Evolutionary conservation across 2,888 invertebrate genomes (phyloP).

Genomic region (Cetonia aurata): DNA sequence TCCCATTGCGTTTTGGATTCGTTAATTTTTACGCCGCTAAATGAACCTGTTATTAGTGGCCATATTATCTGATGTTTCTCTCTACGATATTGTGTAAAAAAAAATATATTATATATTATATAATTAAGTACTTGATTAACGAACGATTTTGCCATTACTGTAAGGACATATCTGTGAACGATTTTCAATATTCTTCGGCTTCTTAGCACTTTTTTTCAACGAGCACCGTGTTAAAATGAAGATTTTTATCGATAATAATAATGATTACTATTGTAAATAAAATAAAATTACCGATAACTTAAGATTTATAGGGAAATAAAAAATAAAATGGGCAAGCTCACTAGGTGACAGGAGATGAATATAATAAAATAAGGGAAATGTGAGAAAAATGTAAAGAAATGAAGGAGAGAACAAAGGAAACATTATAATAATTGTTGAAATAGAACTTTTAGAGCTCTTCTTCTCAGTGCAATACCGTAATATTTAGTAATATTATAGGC

Average conservation of each 20-base stretch:
- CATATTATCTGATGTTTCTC: background rate
- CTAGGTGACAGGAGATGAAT: constrained; percentile 54
- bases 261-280: constrained; percentile 41
- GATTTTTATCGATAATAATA: constrained; percentile 31
- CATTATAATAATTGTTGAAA: constrained; percentile 45
- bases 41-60: constrained; percentile 6
- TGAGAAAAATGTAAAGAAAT: constrained; percentile 23
- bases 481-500: constrained; percentile 48
- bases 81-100: constrained; percentile 14
- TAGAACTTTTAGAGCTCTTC: constrained; percentile 53
- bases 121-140: constrained; percentile 10
- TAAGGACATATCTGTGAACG: constrained; percentile 31
- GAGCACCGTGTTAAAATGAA: constrained; percentile 47
- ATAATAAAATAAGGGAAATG: constrained; percentile 19
- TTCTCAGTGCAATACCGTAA: constrained; percentile 57
- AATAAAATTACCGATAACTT: constrained; percentile 24
- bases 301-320: constrained; percentile 45
- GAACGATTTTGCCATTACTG: constrained; percentile 17
- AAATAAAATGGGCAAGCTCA: constrained; percentile 53
- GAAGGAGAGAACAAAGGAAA: constrained; percentile 39
- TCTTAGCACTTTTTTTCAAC: constrained; percentile 40
- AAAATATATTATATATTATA: constrained; percentile 2
- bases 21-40: constrained; percentile 6
- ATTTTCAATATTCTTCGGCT: constrained; percentile 28
- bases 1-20: constrained; percentile 2